Conservation (phyloP, 2,113 vertebrate species). For the Noturus placidus region DNA sequence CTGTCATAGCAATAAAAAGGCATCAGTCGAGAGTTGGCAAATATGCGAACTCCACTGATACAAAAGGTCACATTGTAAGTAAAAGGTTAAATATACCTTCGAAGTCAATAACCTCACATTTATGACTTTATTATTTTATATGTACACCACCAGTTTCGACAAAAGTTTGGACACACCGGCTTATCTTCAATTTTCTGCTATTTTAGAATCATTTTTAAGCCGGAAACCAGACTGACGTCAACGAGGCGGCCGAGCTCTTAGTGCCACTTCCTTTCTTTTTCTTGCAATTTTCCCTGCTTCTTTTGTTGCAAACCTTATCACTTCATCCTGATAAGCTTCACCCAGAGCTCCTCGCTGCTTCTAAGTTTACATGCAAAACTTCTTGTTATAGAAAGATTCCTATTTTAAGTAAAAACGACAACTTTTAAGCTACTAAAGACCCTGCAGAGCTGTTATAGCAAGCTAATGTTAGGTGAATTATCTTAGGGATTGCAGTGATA, state of each 20-base stretch:
- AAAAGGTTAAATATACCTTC: conserved; percentile 67
- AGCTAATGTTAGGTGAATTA: not conserved
- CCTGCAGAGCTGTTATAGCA: not conserved
- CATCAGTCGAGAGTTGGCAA: conserved; percentile 71
- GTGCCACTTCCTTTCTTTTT: not conserved
- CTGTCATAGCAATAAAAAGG: conserved; percentile 77
- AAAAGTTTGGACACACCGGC: conserved; percentile 2
- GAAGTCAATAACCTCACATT: conserved; percentile 64
- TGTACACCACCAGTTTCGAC: not conserved
- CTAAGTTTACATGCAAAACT: not conserved
- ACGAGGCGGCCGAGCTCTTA: not conserved
- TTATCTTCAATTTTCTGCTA: not conserved
- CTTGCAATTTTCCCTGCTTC: not conserved
- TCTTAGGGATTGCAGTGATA: not conserved
- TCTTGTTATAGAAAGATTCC: not conserved
- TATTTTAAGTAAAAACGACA: not conserved
- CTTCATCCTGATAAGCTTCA: not conserved
- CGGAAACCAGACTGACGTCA: not conserved
- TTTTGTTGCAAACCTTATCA: no score
- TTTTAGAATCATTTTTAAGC: not conserved
- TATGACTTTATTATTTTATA: conserved; percentile 56
- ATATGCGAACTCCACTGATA: conserved; percentile 64
- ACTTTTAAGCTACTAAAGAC: not conserved
- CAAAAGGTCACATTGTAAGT: conserved; percentile 73
- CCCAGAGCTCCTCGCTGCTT: not conserved